Evolutionary conservation across 1,140 invertebrate species (phyloP), one percentile per base, ranked within the genome.

Genomic region (Anthonomus grandis): DNA sequence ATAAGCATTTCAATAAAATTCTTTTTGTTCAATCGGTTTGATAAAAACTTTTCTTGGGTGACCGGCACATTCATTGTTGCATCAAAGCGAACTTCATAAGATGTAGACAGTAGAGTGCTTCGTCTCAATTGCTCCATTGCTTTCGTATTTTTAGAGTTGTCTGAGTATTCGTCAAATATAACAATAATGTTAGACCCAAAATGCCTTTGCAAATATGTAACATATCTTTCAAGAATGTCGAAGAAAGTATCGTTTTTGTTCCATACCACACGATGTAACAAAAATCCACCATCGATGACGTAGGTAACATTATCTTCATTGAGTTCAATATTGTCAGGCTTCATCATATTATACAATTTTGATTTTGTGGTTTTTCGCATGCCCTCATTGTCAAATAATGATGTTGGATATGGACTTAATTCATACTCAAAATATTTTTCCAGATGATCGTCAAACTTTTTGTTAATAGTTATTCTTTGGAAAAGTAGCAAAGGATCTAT

Each of bases 351-450:
- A 63, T 72, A 74, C 19, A 75, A 63, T 60, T 64, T 44, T 5
- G 70, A 51, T 68, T 75, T 74, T 17, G 50, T 64, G 4, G 64
- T 67, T 72, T 75, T 74, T 63, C 69, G 59, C 72, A 75, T 75
- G 55, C 69, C 69, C 67, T 63, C 44, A 58, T 59, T 66, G 66
- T 71, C 65, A 68, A 74, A 76, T 62, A 76, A 42, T 49, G 72
- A 58, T 62, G 62, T 56, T 18, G 74, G 70, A 67, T 64, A 74
- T 36, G 70, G 70, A 41, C 64, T 66, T 39, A 75, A 34, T 69
- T 76, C 71, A 68, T 72, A 74, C 52, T 68, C 57, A 58, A 74
- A 46, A 54, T 59, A 57, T 63, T 71, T 70, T 66, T 71, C 51
- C 55, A 68, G 24, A 38, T 67, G 62, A 72, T 62, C 60, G 23